A percentile compares a stretch with the other conserved stretches of the same genome.
These are phyloP conservation scores for Benitochromis conjunctus DNA, from an alignment of 2,113 vertebrate genomes.

Conservation along the genomic window DNA sequence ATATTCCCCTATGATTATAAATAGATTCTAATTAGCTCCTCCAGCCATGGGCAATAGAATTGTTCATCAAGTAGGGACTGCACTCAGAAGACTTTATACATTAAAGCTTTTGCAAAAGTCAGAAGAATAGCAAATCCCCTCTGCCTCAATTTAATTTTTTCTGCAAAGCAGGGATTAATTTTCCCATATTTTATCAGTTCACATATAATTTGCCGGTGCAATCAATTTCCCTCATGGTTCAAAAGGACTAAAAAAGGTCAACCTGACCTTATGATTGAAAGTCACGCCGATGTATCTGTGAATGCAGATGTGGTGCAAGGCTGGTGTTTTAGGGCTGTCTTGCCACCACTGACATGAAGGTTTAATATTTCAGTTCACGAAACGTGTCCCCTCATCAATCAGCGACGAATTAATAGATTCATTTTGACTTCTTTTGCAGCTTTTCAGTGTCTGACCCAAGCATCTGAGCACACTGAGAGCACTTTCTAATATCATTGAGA, in stretches of 20 bases:
- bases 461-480: neutral
- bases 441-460: neutral
- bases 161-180: conserved; percentile 24
- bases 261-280: neutral
- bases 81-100: conserved; percentile 42
- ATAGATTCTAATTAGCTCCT: conserved; percentile 74
- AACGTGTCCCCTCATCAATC: neutral
- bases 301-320: neutral
- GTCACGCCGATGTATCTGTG: neutral
- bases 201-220: conserved; percentile 17
- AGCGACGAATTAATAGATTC: neutral
- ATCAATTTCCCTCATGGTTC: conserved; percentile 15
- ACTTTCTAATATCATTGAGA: neutral
- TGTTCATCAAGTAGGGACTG: conserved; percentile 58
- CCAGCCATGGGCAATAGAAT: conserved; percentile 64
- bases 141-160: conserved; percentile 22
- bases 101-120: conserved; percentile 45
- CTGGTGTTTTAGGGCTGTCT: neutral
- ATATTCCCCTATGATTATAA: conserved; percentile 68
- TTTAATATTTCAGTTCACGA: neutral
- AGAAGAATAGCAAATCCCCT: conserved; percentile 49
- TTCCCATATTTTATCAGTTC: conserved; percentile 30
- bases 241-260: conserved; percentile 7
- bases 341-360: neutral
- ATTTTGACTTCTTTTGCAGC: neutral